These are phyloP conservation scores for Anisognathus igniventris DNA, from an alignment of 2,797 vertebrate species.

Conservation along the genomic window DNA sequence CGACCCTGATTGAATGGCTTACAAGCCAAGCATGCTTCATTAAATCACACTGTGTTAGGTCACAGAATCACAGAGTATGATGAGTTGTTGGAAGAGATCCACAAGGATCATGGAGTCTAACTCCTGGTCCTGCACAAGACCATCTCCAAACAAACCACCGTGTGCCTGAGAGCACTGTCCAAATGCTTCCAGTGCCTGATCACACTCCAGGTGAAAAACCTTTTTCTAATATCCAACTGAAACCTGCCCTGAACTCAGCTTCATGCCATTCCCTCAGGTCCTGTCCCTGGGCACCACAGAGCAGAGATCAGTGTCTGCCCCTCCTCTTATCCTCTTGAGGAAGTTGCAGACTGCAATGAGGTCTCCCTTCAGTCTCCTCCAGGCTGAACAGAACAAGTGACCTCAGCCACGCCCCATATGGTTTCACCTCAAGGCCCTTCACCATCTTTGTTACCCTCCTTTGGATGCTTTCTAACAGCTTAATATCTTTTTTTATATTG, in stretches of 20 bases:
- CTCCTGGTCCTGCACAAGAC: neutral
- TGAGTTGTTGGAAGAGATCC: neutral
- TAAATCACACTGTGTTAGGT: neutral
- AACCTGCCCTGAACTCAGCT: neutral
- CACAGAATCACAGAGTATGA: neutral
- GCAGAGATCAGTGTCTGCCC: neutral
- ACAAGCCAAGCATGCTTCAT: neutral
- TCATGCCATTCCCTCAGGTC: neutral
- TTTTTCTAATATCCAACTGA: neutral
- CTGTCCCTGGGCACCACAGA: neutral
- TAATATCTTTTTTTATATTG: neutral
- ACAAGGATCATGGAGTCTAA: neutral
- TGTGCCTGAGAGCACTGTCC: neutral
- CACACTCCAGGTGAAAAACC: neutral
- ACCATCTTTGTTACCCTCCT: neutral
- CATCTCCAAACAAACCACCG: neutral
- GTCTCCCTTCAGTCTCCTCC: neutral
- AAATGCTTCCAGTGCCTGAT: neutral
- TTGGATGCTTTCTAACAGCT: neutral
- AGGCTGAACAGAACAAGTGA: neutral
- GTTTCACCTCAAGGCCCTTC: neutral
- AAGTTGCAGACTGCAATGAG: neutral
- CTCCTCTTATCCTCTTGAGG: accelerated
- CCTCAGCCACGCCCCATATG: accelerated
- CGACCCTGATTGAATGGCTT: neutral